Evolutionary conservation across 1,140 invertebrate genomes (phyloP).

Genomic region (Eriosoma lanigerum): DNA sequence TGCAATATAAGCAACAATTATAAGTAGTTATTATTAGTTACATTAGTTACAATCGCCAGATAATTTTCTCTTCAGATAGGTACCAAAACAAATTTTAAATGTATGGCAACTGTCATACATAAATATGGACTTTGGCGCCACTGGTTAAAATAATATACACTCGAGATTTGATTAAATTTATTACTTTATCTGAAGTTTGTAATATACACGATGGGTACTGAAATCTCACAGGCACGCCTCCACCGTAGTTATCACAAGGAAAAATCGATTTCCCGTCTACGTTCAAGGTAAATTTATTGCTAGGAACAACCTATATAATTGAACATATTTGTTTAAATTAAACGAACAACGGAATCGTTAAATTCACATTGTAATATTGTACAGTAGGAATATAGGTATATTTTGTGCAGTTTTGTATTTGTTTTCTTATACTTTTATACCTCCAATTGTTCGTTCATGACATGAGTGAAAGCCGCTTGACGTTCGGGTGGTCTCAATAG

Average conservation of each 20-base stretch:
- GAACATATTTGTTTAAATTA: too few species aligned
- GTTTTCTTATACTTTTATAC: constrained; percentile 45
- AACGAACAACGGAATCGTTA: too few species aligned
- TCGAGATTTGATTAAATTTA: constrained; percentile 18
- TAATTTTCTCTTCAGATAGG: too few species aligned
- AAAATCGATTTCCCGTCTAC: constrained; percentile 78
- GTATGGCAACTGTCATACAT: too few species aligned
- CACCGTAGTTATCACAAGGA: constrained; percentile 70
- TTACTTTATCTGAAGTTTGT: constrained; percentile 69
- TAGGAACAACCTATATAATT: constrained; percentile 72
- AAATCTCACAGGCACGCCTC: constrained; percentile 72
- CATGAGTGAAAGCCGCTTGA: constrained; percentile 52
- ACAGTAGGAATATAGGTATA: too few species aligned
- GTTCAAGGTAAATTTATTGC: constrained; percentile 78
- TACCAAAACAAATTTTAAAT: too few species aligned
- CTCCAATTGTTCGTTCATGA: constrained; percentile 55
- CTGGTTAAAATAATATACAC: too few species aligned
- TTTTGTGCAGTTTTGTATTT: neutral
- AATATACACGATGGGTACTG: constrained; percentile 79
- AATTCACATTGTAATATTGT: too few species aligned
- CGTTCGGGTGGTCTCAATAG: constrained; percentile 53
- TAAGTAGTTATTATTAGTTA: too few species aligned
- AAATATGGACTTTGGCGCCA: too few species aligned
- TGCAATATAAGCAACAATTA: too few species aligned
- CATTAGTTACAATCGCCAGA: too few species aligned